Evolutionary conservation across 2,888 invertebrate genomes (phyloP), one percentile per base, ranked within the genome.

Genomic region (Drosophila prolongata): DNA sequence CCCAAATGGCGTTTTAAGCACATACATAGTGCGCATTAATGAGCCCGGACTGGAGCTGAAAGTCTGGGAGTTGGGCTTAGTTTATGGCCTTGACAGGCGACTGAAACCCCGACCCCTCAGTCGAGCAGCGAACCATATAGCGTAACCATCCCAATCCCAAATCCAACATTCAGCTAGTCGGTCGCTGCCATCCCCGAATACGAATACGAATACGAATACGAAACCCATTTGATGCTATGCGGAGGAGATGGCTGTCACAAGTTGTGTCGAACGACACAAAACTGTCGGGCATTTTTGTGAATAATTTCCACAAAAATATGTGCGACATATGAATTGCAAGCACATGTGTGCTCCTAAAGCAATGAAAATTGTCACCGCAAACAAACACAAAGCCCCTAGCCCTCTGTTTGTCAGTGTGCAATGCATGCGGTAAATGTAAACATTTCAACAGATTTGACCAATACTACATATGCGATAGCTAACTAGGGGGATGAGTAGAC

Each of bases 311-410:
- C 58, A 67, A 68, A 50, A 46, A 27, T 16, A 47, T 57, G 14
- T 57, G 57, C 16, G 50, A 35, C 35, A 19, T 47, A 43, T 56
- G 61, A 30, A 34, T 24, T 57, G 61, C 62, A 40, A 19, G 38
- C 52, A 64, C 42, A 49, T 49, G 24, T 65, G 35, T 46, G 52
- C 13, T 59, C 40, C 14, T 67, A 78, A 76, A 78, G 78, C 81
- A 74, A 79, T 81, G 79, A 81, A 80, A 81, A 66, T 75, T 80
- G 80, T 77, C 80, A 82, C 66, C 80, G 76, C 71, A 79, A 76
- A 79, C 76, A 82, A 77, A 71, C 77, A 70, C 75, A 70, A 53
- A n/a, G 57, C 62, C 69, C 54, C 60, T 42, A 38, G 40, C 43
- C 30, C 6, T 10, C 14, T 47, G n/a, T 35, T 16, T 50, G 37